Base-by-base conservation (phyloP, 2,797 vertebrate genomes). In the Todus mexicanus region DNA sequence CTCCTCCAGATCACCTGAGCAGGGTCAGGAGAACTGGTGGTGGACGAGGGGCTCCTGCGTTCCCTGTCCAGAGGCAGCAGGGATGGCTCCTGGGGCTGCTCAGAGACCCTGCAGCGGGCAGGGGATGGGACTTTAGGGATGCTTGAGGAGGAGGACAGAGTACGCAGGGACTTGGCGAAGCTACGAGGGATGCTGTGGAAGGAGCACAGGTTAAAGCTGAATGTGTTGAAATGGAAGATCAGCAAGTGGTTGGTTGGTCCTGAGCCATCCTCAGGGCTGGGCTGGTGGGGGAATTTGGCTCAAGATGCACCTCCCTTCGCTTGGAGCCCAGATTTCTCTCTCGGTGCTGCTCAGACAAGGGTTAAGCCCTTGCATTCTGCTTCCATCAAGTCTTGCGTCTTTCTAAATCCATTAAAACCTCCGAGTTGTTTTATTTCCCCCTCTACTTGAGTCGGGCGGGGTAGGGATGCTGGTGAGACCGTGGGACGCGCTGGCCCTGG, bases 391-490 rank as follows among this genome's bases (percentile, higher is more conserved):
- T 45, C 38, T 68, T 45, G 10, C n/a, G 69, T 35, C 25, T 53
- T 65, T 42, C 33, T 23, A 21, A 29, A 60, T 54, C 56, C 1
- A 5, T 59, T 31, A 31, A 48, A 53, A 20, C 25, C 77, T 68
- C n/a, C 5, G 9, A 26, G 33, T 22, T 48, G 33, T 27, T 38
- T 37, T 15, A 35, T 42, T 29, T 9, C 5, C 6, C 6, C 11
- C 23, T 2, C 2, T 5, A 3, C 16, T 43, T 20, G 5, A 51
- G 33, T 5, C 1, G 4, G 48, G 11, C 3, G 2, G 14, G 5
- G 38, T 35, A 22, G 56, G 47, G 80, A 29, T 18, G 75, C 61
- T n/a, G 50, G 10, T 0, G 47, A 37, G 35, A 7, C n/a, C 3
- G 1, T 3, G 29, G 61, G 33, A 19, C 26, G 3, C 3, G 1